phyloP scores from a whole-genome alignment of 64 coral and sea anemone species.

The Exaiptasia diaphana region DNA sequence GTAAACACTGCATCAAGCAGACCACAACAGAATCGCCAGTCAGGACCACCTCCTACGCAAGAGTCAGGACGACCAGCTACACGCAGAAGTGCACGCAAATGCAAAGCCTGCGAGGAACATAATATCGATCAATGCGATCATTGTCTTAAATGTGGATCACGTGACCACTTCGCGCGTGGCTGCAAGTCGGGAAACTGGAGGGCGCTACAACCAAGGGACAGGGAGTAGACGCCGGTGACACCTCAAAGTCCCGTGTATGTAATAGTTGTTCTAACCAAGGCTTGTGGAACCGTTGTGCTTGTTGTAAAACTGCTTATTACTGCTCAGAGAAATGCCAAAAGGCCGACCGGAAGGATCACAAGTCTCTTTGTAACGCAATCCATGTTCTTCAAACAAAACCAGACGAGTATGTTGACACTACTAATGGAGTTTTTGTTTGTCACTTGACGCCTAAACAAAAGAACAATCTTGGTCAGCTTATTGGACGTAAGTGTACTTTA shows the following conservation, averaged over 20 bases:
- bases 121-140: conserved; percentile 22
- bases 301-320: conserved; percentile 28
- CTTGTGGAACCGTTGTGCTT: conserved; percentile 12
- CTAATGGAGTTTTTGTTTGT: conserved; percentile 16
- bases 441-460: conserved; percentile 15
- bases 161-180: conserved; percentile 28
- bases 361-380: conserved; percentile 29
- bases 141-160: conserved; percentile 32
- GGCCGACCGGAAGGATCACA: conserved; percentile 1
- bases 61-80: neutral
- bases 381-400: neutral
- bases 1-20: neutral
- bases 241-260: neutral
- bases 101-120: neutral
- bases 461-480: neutral
- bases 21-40: neutral
- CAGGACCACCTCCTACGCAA: neutral
- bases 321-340: conserved; percentile 42
- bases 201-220: conserved; percentile 50
- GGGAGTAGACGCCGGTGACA: conserved; percentile 6
- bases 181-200: conserved; percentile 16
- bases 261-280: neutral
- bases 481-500: conserved; percentile 28
- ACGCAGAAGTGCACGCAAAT: neutral
- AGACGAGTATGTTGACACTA: neutral